These are phyloP conservation scores for Saguinus imperator DNA, from an alignment of 2,113 vertebrate species.

Conservation along the genomic window DNA sequence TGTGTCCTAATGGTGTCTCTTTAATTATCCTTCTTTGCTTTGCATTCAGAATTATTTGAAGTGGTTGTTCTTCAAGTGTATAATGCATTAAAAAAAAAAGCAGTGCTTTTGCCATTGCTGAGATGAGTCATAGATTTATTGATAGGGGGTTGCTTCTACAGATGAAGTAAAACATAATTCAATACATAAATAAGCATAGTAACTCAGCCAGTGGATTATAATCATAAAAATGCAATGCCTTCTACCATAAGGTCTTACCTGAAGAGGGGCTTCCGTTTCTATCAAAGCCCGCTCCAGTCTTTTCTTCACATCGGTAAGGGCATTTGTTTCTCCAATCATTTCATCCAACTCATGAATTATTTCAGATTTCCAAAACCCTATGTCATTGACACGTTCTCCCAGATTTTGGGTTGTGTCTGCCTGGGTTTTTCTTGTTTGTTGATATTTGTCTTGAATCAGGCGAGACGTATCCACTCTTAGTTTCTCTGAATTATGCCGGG, in stretches of 20 bases:
- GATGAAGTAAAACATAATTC: constrained; percentile 16
- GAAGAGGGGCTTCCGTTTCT: constrained; percentile 91
- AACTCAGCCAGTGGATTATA: background rate
- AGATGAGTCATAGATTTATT: constrained; percentile 17
- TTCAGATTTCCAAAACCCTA: constrained; percentile 94
- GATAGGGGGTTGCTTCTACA: background rate
- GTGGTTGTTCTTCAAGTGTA: background rate
- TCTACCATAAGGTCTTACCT: constrained; percentile 82
- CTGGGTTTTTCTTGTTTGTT: constrained; percentile 89
- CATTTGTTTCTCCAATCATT: constrained; percentile 92
- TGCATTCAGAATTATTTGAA: background rate
- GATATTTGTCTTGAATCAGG: constrained; percentile 92
- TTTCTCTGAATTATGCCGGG: constrained; percentile 89
- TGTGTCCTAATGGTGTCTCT: background rate
- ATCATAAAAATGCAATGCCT: background rate
- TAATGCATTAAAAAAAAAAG: background rate
- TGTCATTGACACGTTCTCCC: constrained; percentile 91
- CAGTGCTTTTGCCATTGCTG: constrained; percentile 44
- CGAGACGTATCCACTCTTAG: constrained; percentile 89
- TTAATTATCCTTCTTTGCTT: background rate
- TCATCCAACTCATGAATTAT: constrained; percentile 91
- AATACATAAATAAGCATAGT: background rate
- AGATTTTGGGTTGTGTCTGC: constrained; percentile 89
- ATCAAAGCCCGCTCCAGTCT: constrained; percentile 92
- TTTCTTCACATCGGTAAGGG: constrained; percentile 88